Evolutionary conservation across 2,888 invertebrate genomes (phyloP), one percentile per base, ranked within the genome.

Genomic region (Macroteleia sp.): DNA sequence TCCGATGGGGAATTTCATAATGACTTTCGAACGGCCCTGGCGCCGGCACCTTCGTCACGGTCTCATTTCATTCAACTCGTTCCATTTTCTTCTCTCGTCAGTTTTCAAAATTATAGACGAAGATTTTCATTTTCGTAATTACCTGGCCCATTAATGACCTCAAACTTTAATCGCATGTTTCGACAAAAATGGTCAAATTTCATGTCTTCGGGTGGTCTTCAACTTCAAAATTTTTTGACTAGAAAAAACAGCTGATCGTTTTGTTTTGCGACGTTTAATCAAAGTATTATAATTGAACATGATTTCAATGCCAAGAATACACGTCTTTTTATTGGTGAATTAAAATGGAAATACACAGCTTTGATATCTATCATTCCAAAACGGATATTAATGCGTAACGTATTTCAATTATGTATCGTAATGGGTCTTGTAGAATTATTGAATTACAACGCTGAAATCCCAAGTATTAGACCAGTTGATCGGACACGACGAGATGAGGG

Each of bases 1-100:
- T 84, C 82, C 86, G 86, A 81, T 82, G 20, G 85, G 86, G 88
- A 90, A 89, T 89, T 87, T 86, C 81, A 84, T 89, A 89, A 90
- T 89, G 87, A 89, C 88, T 88, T 87, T 64, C 81, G 83, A 86
- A 83, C 80, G 83, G 81, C 77, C 83, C 83, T 83, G 89, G 90
- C 89, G 90, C 89, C 89, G 85, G 79, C 77, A 81, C 80, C 86
- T 87, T 88, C 86, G 88, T 87, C 87, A 85, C 85, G 87, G 86
- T 79, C 82, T 84, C 82, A 82, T 85, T 85, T 86, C 82, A 77
- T 85, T 83, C 80, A 85, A 76, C 69, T 75, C 79, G 56, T 61
- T 66, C 48, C 73, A 75, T 77, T 70, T 62, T 42, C 54, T 57
- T n/a, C 54, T 57, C 28, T 28, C 41, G 22, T 32, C 44, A 46